phyloP scores from a whole-genome alignment of 2,888 invertebrate species.

The Lordiphosa fenestrarum region DNA sequence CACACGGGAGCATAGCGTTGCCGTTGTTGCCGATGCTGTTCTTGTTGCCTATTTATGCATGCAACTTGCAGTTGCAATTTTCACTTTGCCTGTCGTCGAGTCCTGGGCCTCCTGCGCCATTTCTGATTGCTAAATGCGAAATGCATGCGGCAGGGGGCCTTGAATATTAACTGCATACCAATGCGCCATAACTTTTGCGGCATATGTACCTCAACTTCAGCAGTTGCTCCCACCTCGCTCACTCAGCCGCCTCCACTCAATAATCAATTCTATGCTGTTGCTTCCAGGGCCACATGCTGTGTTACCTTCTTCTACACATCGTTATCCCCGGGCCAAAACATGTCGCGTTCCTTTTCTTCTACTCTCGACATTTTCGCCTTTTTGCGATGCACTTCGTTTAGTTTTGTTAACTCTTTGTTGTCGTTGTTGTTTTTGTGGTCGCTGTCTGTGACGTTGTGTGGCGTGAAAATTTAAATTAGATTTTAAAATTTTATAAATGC shows the following conservation, averaged over 20 bases:
- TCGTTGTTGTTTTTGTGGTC: constrained; percentile 11
- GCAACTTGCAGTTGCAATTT: constrained; percentile 48
- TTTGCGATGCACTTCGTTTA: constrained; percentile 58
- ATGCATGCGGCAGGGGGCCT: constrained; percentile 36
- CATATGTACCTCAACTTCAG: constrained; percentile 16
- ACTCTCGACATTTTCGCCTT: constrained; percentile 15
- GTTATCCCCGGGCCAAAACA: constrained; percentile 3
- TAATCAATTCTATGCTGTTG: constrained; percentile 61
- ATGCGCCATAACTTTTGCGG: constrained; percentile 50
- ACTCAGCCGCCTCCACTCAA: constrained; percentile 23
- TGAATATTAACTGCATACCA: constrained; percentile 57
- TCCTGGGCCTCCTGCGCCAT: constrained; percentile 3
- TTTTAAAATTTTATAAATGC: constrained; percentile 77
- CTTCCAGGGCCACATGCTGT: constrained; percentile 52
- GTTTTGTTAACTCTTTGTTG: constrained; percentile 35
- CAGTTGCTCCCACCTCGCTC: constrained; percentile 2
- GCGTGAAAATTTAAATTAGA: constrained; percentile 76
- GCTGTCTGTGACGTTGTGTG: constrained; percentile 22
- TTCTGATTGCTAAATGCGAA: constrained; percentile 13
- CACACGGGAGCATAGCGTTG: constrained; percentile 5
- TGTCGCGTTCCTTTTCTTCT: constrained; percentile 13
- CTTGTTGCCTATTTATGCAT: constrained; percentile 44
- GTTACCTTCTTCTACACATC: constrained; percentile 38
- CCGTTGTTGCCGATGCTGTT: constrained; percentile 6
- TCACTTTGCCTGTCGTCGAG: constrained; percentile 22